These are phyloP conservation scores for Neosilurus mollespiculum DNA, from an alignment of 2,797 vertebrate genomes.

Conservation along the genomic window DNA sequence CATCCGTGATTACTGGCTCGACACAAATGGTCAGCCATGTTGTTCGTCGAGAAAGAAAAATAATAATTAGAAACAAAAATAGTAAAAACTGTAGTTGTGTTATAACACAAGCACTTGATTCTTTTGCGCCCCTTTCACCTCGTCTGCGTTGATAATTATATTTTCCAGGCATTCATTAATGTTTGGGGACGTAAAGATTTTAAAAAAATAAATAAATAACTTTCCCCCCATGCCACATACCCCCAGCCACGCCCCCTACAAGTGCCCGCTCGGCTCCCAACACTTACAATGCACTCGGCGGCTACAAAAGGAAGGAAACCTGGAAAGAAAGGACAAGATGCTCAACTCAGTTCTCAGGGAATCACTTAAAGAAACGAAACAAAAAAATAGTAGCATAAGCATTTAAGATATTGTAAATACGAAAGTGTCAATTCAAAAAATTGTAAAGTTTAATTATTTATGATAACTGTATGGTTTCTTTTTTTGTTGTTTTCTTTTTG, in stretches of 20 bases:
- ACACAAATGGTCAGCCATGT: neutral
- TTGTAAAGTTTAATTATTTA: conserved; percentile 99
- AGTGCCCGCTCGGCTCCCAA: conserved; percentile 51
- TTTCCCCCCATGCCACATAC: conserved; percentile 46
- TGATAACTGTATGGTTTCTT: conserved; percentile 78
- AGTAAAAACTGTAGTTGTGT: conserved; percentile 44
- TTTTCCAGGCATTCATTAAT: neutral
- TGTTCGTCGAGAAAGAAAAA: conserved; percentile 2
- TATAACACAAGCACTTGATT: conserved; percentile 73
- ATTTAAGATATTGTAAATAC: conserved; percentile 99
- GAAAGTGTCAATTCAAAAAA: conserved; percentile 97
- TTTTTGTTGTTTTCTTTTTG: conserved; percentile 68
- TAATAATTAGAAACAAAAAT: conserved; percentile 23
- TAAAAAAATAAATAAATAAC: neutral
- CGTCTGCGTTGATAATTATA: conserved; percentile 60
- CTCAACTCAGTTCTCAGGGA: conserved; percentile 97
- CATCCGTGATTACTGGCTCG: neutral
- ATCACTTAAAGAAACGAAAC: conserved; percentile 93
- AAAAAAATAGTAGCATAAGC: conserved; percentile 88
- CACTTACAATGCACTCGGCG: conserved; percentile 57
- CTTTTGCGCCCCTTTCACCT: conserved; percentile 66
- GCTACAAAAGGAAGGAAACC: conserved; percentile 56
- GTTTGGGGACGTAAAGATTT: conserved; percentile 20
- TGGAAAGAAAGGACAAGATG: conserved; percentile 73
- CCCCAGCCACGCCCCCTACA: conserved; percentile 32